phyloP scores from a whole-genome alignment of 1,140 invertebrate species.

The Drosophila melanogaster region Release_6_plus_ISO1_MT NT_033779.5:16281501-16282000 shows the following conservation, averaged over 20 bases:
- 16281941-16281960: no score
- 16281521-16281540: conserved; percentile 56
- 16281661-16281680: conserved; percentile 30
- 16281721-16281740: not conserved
- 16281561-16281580: conserved; percentile 37
- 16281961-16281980: no score
- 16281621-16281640: conserved; percentile 83
- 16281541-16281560: conserved; percentile 72
- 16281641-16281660: conserved; percentile 31
- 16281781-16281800: no score
- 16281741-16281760: not conserved
- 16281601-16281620: conserved; percentile 33
- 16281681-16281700: conserved; percentile 67
- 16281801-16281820: no score
- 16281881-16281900: no score
- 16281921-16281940: no score
- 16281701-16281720: not conserved
- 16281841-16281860: no score
- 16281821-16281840: no score
- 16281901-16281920: no score
- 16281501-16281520: conserved; percentile 22
- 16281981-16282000: not conserved
- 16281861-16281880: no score
- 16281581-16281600: not conserved
- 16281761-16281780: no score